Percentiles rank a stretch among this genome's conserved stretches.
Conservation (phyloP, 2,888 invertebrate genomes). For the Lordiphosa andalusiaca region DNA sequence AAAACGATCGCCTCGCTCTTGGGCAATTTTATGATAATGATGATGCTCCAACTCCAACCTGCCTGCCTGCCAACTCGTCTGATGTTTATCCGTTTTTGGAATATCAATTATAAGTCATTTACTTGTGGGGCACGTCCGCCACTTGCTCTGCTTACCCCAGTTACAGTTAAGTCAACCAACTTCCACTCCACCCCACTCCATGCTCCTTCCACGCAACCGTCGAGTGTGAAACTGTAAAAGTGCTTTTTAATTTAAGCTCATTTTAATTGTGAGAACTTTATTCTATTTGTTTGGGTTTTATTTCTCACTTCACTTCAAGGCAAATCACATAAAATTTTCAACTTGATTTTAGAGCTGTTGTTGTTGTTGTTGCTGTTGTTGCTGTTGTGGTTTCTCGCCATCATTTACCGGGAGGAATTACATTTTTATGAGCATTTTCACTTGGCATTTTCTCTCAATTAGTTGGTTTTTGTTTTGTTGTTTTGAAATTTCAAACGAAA, state of each 20-base stretch:
- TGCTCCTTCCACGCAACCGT: neutral
- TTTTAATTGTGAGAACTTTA: constrained; percentile 74
- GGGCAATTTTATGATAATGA: constrained; percentile 64
- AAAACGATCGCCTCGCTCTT: constrained; percentile 9
- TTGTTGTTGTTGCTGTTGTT: constrained; percentile 6
- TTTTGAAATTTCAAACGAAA: neutral
- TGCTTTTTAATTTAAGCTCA: constrained; percentile 70
- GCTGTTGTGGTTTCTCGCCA: constrained; percentile 4
- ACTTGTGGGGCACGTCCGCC: constrained; percentile 61
- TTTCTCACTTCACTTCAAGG: constrained; percentile 14
- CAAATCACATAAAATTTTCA: constrained; percentile 44
- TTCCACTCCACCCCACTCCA: neutral
- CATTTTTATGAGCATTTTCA: constrained; percentile 61
- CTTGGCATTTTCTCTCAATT: constrained; percentile 46
- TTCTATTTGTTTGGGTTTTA: constrained; percentile 51
- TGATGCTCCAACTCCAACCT: constrained; percentile 45
- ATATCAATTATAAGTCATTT: constrained; percentile 76
- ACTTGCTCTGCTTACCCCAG: constrained; percentile 50
- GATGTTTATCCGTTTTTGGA: constrained; percentile 73
- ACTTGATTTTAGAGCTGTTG: constrained; percentile 31
- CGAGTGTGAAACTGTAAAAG: constrained; percentile 70
- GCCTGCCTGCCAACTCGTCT: constrained; percentile 25
- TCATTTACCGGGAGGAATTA: constrained; percentile 47
- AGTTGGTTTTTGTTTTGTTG: constrained; percentile 22
- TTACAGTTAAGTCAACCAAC: constrained; percentile 47